phyloP scores from a whole-genome alignment of 1,140 invertebrate genomes.

The Heliconius melpomene region DNA sequence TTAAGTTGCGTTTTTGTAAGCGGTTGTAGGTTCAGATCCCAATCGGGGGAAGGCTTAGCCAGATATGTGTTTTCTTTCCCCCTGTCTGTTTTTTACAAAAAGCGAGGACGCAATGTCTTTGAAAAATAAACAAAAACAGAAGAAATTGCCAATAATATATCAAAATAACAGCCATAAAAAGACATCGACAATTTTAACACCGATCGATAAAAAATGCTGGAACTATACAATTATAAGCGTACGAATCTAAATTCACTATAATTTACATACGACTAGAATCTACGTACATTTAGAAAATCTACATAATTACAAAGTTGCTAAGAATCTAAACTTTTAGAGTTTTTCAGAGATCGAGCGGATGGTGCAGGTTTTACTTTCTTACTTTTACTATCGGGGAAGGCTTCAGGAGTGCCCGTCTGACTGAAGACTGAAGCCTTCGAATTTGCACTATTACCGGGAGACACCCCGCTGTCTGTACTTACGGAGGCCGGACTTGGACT shows the following conservation, averaged over 20 bases:
- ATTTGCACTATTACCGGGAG: conserved; percentile 65
- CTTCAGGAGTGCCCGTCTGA: conserved; percentile 52
- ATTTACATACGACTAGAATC: conserved; percentile 67
- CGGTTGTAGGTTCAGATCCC: background rate
- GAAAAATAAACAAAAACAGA: background rate
- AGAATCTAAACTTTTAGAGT: conserved; percentile 78
- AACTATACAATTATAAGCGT: conserved; percentile 68
- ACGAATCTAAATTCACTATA: conserved; percentile 74
- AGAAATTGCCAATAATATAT: conserved; percentile 2
- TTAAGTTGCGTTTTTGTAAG: background rate
- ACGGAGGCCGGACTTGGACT: conserved; percentile 68
- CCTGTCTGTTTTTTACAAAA: no score
- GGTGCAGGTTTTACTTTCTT: conserved; percentile 67
- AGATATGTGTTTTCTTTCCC: no score
- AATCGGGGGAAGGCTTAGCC: no score
- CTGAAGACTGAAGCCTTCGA: conserved; percentile 64
- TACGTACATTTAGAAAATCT: conserved; percentile 80
- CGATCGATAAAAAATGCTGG: conserved; percentile 51
- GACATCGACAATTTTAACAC: conserved; percentile 53
- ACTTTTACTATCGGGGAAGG: conserved; percentile 59
- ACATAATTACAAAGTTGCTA: conserved; percentile 79
- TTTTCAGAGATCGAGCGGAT: conserved; percentile 67
- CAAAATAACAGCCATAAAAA: conserved; percentile 40
- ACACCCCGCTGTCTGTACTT: conserved; percentile 71
- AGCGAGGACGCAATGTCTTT: background rate